These are phyloP conservation scores for Trypoxylus dichotomus DNA, from an alignment of 1,140 invertebrate genomes.

Conservation along the genomic window DNA sequence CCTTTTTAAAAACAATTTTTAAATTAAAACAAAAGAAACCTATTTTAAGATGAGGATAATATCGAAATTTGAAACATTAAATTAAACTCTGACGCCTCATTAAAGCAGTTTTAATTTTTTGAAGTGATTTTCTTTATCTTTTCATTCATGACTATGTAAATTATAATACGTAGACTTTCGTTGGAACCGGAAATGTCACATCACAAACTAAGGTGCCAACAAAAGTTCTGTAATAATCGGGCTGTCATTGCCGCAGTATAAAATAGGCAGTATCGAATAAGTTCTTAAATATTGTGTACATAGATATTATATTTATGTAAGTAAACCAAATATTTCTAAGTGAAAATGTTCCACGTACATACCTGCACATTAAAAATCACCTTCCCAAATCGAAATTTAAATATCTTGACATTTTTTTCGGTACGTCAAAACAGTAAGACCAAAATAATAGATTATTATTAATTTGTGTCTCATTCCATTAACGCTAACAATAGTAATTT, in stretches of 20 bases:
- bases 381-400: neutral
- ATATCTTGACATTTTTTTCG: conserved; percentile 1
- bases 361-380: neutral
- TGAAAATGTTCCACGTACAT: neutral
- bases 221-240: conserved; percentile 28
- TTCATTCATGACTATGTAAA: conserved; percentile 22
- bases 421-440: conserved; percentile 15
- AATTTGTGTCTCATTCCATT: neutral
- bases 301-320: conserved; percentile 26
- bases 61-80: neutral
- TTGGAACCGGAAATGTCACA: conserved; percentile 33
- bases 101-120: neutral
- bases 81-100: neutral
- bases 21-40: neutral
- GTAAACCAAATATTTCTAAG: neutral
- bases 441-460: conserved; percentile 5
- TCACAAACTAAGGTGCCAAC: conserved; percentile 30
- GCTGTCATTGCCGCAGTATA: conserved; percentile 13
- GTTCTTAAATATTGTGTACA: neutral
- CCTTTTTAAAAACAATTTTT: neutral
- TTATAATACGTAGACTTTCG: neutral
- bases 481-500: neutral
- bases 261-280: conserved; percentile 3
- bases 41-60: neutral
- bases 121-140: neutral